A percentile compares a stretch with the other conserved stretches of the same genome.
These are phyloP conservation scores for Cotesia chilonis DNA, from an alignment of 1,140 invertebrate genomes.

Conservation along the genomic window DNA sequence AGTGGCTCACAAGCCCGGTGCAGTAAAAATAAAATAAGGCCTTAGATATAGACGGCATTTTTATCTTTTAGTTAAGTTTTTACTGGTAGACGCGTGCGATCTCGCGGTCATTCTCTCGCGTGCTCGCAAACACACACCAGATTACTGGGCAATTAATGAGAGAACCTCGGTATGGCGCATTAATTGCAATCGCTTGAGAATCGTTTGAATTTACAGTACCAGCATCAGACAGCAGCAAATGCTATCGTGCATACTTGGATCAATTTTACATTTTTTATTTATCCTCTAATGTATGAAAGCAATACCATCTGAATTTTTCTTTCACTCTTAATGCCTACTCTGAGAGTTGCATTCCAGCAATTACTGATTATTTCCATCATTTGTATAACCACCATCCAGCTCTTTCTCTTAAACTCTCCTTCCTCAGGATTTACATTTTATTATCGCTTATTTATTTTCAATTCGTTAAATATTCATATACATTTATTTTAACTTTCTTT, in stretches of 20 bases:
- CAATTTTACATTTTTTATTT: not conserved
- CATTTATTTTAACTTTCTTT: too few relatives aligned
- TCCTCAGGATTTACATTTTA: too few relatives aligned
- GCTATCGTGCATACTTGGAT: not conserved
- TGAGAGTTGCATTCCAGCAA: too few relatives aligned
- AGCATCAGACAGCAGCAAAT: slow-evolving; percentile 21
- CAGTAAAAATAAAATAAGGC: not conserved
- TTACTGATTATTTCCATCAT: too few relatives aligned
- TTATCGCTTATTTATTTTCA: too few relatives aligned
- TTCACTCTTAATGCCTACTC: too few relatives aligned
- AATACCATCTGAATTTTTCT: too few relatives aligned
- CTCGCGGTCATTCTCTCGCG: slow-evolving; percentile 34
- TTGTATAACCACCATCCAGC: too few relatives aligned
- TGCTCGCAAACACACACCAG: slow-evolving; percentile 40
- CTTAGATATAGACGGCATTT: not conserved
- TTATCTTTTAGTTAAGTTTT: slow-evolving; percentile 31
- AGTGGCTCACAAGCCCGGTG: not conserved
- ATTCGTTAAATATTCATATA: too few relatives aligned
- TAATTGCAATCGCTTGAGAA: slow-evolving; percentile 45
- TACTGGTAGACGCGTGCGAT: slow-evolving; percentile 35
- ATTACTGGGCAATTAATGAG: slow-evolving; percentile 51
- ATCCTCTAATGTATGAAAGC: too few relatives aligned
- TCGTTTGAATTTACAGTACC: slow-evolving; percentile 36
- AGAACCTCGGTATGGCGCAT: slow-evolving; percentile 42
- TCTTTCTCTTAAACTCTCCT: too few relatives aligned